A percentile compares a stretch with the other conserved stretches of the same genome.
These are phyloP conservation scores for Ctenodactylus gundi DNA, from an alignment of 2,113 vertebrate genomes.

Conservation along the genomic window DNA sequence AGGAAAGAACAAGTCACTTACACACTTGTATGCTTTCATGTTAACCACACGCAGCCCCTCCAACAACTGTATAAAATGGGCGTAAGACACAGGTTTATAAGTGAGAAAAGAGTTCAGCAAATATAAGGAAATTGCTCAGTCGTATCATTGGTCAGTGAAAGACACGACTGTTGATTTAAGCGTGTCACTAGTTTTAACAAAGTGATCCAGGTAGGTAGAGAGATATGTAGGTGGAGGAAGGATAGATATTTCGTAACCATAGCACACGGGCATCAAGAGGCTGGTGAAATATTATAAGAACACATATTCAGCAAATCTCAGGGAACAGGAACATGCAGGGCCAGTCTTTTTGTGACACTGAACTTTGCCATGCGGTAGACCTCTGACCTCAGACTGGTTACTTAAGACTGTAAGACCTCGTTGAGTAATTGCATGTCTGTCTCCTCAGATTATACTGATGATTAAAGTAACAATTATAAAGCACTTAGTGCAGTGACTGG, in stretches of 20 bases:
- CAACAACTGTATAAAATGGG: not conserved
- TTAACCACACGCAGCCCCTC: not conserved
- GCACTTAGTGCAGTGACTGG: not conserved
- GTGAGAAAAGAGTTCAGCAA: not conserved
- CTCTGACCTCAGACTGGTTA: not conserved
- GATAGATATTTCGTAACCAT: too few relatives aligned
- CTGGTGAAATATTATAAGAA: not conserved
- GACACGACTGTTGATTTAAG: not conserved
- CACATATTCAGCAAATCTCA: not conserved
- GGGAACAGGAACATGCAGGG: not conserved
- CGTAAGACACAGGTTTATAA: not conserved
- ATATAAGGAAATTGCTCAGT: not conserved
- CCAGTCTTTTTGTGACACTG: not conserved
- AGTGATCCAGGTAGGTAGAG: too few relatives aligned
- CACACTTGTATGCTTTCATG: not conserved
- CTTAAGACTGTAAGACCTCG: constrained; percentile 16
- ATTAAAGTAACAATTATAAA: constrained; percentile 32
- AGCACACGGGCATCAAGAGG: not conserved
- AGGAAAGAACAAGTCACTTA: not conserved
- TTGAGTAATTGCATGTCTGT: not conserved
- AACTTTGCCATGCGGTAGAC: not conserved
- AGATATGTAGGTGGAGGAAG: too few relatives aligned
- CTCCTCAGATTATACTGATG: not conserved
- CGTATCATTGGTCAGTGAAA: not conserved
- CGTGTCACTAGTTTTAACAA: too few relatives aligned